phyloP scores from a whole-genome alignment of 2,797 vertebrate genomes.

The Gymnothorax javanicus region DNA sequence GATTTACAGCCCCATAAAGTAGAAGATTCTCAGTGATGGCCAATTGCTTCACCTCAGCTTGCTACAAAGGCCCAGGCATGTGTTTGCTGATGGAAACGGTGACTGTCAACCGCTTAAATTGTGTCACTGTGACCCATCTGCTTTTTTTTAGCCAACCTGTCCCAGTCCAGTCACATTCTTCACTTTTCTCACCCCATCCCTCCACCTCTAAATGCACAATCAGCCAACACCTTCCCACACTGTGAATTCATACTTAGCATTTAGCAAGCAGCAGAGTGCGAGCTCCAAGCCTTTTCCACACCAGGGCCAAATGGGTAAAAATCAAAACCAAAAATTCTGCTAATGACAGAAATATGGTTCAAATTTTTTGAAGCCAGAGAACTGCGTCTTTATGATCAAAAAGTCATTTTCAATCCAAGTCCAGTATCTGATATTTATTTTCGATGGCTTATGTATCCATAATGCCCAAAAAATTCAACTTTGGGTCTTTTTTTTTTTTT shows the following conservation, averaged over 20 bases:
- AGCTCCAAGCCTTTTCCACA: no score
- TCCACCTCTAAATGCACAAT: neutral
- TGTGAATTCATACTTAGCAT: neutral
- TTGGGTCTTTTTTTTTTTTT: no score
- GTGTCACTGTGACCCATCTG: neutral
- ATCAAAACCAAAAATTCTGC: no score
- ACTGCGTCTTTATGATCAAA: no score
- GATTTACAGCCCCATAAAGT: slow-evolving; percentile 22
- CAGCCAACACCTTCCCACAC: neutral
- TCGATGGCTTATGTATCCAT: no score
- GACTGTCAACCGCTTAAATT: slow-evolving; percentile 20
- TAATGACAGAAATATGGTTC: no score
- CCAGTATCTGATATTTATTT: no score
- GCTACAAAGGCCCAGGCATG: neutral
- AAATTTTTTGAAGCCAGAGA: no score
- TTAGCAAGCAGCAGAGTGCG: no score
- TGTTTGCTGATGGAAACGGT: neutral
- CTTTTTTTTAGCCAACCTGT: neutral
- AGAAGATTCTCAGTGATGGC: neutral
- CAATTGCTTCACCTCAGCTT: slow-evolving; percentile 22
- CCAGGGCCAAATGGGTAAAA: no score
- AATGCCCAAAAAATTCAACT: no score
- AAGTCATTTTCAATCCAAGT: no score
- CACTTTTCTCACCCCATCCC: neutral
- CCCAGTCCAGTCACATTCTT: neutral